Conservation (phyloP, 2,888 invertebrate species). For the Cordilura impudica region DNA sequence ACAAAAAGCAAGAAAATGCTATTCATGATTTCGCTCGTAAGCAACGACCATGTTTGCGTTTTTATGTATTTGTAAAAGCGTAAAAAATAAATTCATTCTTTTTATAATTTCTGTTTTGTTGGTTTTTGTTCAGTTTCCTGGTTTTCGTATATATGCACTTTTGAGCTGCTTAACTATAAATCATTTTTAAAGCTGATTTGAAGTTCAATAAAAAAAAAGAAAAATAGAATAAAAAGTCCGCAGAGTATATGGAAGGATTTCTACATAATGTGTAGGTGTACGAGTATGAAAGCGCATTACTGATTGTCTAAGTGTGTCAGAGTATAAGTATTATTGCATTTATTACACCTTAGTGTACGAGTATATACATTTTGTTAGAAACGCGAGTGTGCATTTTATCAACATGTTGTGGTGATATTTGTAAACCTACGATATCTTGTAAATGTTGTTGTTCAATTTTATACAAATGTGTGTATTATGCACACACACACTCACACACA, state of each 20-base stretch:
- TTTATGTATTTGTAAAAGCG: neutral
- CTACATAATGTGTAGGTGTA: neutral
- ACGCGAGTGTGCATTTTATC: neutral
- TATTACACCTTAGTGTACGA: neutral
- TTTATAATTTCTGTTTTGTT: neutral
- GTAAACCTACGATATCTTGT: slow-evolving; percentile 34
- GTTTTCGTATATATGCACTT: slow-evolving; percentile 20
- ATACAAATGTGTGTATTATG: neutral
- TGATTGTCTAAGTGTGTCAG: neutral
- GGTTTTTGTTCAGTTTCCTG: slow-evolving; percentile 24
- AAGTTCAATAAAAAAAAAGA: slow-evolving; percentile 44
- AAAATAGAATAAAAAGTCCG: neutral
- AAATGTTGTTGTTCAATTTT: slow-evolving; percentile 19
- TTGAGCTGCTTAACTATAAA: slow-evolving; percentile 48
- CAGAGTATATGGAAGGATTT: neutral
- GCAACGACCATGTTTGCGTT: neutral
- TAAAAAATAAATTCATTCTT: neutral
- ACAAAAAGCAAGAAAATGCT: neutral
- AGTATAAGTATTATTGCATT: too few relatives aligned
- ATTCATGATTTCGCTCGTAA: neutral
- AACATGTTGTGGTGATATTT: slow-evolving; percentile 25
- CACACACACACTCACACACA: neutral
- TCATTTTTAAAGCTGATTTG: slow-evolving; percentile 55
- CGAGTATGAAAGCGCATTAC: neutral
- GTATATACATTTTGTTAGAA: too few relatives aligned